Conservation (phyloP, 2,888 invertebrate species). For the Apamea crenata region DNA sequence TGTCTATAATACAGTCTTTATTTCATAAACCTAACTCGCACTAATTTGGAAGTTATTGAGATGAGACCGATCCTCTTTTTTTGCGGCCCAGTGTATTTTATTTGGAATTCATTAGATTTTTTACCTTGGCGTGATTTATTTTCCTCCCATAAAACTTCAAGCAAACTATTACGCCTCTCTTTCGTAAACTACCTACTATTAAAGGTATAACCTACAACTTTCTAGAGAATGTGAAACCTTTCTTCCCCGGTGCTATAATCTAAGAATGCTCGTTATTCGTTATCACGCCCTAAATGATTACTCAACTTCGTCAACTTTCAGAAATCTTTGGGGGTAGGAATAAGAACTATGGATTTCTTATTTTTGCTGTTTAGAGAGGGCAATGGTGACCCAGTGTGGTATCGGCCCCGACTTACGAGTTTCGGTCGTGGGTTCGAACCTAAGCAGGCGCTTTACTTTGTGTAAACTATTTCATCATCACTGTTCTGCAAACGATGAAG, state of each 20-base stretch:
- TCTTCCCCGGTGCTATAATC: constrained; percentile 8
- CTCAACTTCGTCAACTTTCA: not conserved
- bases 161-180: not conserved
- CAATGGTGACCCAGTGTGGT: too few relatives aligned
- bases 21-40: not conserved
- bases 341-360: not conserved
- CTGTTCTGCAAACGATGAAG: too few relatives aligned
- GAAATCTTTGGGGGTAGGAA: not conserved
- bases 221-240: constrained; percentile 11
- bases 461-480: too few relatives aligned
- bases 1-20: not conserved
- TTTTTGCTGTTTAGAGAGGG: not conserved
- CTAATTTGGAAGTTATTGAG: not conserved
- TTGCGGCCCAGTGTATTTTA: not conserved
- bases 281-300: constrained; percentile 23
- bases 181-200: constrained; percentile 20
- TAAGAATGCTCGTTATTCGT: constrained; percentile 7
- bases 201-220: constrained; percentile 10
- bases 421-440: too few relatives aligned
- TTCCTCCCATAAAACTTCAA: not conserved
- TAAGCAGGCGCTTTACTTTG: too few relatives aligned
- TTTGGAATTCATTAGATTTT: not conserved
- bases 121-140: not conserved
- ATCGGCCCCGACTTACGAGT: too few relatives aligned
- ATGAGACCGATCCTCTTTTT: too few relatives aligned